phyloP scores from a whole-genome alignment of 2,888 invertebrate genomes.

The Nomada fucata region DNA sequence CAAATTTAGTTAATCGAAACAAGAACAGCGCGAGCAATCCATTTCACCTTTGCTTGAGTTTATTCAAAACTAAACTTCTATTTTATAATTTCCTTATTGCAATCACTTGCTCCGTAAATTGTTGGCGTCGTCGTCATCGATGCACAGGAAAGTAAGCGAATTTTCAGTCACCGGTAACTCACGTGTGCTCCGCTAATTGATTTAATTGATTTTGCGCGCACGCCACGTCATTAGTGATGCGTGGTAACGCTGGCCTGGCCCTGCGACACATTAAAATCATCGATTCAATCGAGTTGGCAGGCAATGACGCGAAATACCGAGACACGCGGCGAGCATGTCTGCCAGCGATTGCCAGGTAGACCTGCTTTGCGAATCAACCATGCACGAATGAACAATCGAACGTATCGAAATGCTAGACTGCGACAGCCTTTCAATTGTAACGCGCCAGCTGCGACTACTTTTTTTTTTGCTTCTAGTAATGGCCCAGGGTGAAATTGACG shows the following conservation, averaged over 20 bases:
- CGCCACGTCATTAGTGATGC: conserved; percentile 78
- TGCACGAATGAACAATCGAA: conserved; percentile 58
- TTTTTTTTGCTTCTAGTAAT: neutral
- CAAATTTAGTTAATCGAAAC: no score
- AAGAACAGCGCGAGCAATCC: no score
- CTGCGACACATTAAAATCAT: conserved; percentile 78
- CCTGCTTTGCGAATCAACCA: conserved; percentile 57
- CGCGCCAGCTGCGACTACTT: conserved; percentile 4
- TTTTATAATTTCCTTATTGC: no score
- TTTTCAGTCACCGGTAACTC: conserved; percentile 61
- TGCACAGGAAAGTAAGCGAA: conserved; percentile 19
- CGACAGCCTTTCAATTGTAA: conserved; percentile 37
- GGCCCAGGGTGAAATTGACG: conserved; percentile 3
- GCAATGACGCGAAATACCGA: conserved; percentile 75
- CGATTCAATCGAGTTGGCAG: conserved; percentile 75
- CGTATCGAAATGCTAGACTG: conserved; percentile 53
- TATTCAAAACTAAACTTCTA: no score
- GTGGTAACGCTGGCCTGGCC: conserved; percentile 54
- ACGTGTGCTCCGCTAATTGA: conserved; percentile 74
- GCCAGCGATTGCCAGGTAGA: conserved; percentile 63
- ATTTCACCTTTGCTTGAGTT: no score
- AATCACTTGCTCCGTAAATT: neutral
- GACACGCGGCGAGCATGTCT: conserved; percentile 51
- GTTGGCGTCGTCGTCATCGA: neutral
- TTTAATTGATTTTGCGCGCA: conserved; percentile 77